These are phyloP conservation scores for Serilophus lunatus DNA, from an alignment of 2,113 vertebrate species.

Conservation along the genomic window DNA sequence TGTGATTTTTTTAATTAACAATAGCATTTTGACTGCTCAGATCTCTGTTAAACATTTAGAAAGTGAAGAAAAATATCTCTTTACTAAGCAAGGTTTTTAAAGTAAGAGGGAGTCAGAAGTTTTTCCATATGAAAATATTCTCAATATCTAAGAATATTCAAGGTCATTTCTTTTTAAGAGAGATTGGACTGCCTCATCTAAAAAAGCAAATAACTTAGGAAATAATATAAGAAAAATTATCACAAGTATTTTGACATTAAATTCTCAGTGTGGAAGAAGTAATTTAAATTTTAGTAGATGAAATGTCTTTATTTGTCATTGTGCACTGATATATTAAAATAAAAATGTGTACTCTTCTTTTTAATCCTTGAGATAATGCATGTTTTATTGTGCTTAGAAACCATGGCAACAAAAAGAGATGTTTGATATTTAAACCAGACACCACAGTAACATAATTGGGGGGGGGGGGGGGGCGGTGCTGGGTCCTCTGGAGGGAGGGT, in stretches of 20 bases:
- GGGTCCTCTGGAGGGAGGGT: too few species aligned
- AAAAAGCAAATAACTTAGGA: not conserved
- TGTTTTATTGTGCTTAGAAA: not conserved
- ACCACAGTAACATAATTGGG: not conserved
- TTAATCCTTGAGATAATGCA: not conserved
- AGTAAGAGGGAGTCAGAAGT: not conserved
- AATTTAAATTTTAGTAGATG: not conserved
- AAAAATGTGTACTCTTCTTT: not conserved
- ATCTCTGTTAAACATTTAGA: not conserved
- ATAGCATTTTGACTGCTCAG: not conserved
- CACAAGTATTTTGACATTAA: not conserved
- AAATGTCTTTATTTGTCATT: not conserved
- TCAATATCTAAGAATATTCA: not conserved
- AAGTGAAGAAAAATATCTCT: not conserved
- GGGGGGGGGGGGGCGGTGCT: too few species aligned
- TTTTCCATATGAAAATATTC: not conserved
- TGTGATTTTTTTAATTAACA: not conserved
- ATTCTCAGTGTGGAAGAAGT: not conserved
- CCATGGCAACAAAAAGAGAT: not conserved
- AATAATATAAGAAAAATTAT: not conserved
- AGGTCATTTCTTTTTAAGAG: not conserved
- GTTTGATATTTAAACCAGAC: not conserved
- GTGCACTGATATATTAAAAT: not conserved
- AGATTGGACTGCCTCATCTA: not conserved
- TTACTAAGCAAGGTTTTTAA: not conserved